Percentiles rank a stretch among this genome's conserved stretches.
phyloP scores from a whole-genome alignment of 64 coral and sea anemone genomes.

The Exaiptasia diaphana region DNA sequence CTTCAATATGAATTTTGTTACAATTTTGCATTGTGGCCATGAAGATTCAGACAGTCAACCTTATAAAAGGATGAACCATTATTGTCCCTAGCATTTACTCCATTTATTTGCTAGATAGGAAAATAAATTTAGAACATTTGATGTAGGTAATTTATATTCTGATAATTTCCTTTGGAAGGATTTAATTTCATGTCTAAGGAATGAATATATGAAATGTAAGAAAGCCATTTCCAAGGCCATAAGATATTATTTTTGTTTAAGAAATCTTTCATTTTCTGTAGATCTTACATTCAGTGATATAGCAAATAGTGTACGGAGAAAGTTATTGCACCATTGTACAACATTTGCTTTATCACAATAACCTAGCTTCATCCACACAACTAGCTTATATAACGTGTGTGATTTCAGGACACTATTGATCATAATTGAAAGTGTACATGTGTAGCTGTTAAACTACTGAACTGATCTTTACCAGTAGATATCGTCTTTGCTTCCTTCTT shows the following conservation, averaged over 20 bases:
- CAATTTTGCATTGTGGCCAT: too few species aligned
- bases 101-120: slow-evolving; percentile 9
- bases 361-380: too few species aligned
- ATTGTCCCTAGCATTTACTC: background rate
- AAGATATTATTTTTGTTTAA: slow-evolving; percentile 27
- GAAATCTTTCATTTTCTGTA: background rate
- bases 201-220: background rate
- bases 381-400: too few species aligned
- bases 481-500: background rate
- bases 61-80: too few species aligned
- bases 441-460: too few species aligned
- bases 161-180: background rate
- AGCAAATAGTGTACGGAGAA: background rate
- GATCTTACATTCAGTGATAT: background rate
- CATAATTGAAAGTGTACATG: too few species aligned
- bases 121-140: background rate
- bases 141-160: slow-evolving; percentile 2
- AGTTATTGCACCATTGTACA: background rate
- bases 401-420: too few species aligned
- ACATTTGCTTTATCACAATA: background rate
- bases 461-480: too few species aligned
- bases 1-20: background rate
- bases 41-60: too few species aligned
- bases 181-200: background rate
- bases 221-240: background rate